Evolutionary conservation across 1,140 invertebrate species (phyloP), one percentile per base, ranked within the genome.

Genomic region (Cydia splendana): DNA sequence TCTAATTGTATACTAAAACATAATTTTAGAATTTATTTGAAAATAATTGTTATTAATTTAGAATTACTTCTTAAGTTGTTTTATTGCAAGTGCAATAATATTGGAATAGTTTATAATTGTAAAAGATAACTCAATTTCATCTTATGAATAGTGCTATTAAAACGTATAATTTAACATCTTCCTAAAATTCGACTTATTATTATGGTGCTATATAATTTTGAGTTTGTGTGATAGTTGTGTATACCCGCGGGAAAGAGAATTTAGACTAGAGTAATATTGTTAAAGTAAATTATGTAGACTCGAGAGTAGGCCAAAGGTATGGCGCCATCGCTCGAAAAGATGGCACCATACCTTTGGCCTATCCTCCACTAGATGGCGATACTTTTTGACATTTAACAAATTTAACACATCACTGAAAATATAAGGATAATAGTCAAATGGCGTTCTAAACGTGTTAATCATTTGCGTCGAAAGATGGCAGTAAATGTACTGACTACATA

Each of bases 201-300:
- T 42, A 38, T 71, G 67, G 30, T 74, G 71, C 71, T 74, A 74
- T 74, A 15, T 74, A 48, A 53, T 13, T 30, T 51, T 74, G 42
- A 4, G 34, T 4, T 51, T 74, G 73, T 15, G 28, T 53, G 73
- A 28, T 18, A n/a, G n/a, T 18, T 57, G 2, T 57, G 7, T 57
- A 6, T 10, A 53, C 15, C n/a, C 4, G 15, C 15, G 48, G 15
- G 15, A 30, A 30, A 4, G 30, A 30, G 0, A 24, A 24, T 24
- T 24, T 24, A 24, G 24, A 24, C 24, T 24, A 24, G 24, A 24
- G 24, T 0, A 24, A 24, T 24, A 24, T 24, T 24, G 24, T 24
- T 2, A 2, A 24, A 24, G 24, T 24, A 24, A 24, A 24, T 24
- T 24, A 24, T 24, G 24, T 24, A 24, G 2, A 24, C 24, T 24